Base-by-base conservation (phyloP, 1,140 invertebrate genomes). In the Carposina sasakii region DNA sequence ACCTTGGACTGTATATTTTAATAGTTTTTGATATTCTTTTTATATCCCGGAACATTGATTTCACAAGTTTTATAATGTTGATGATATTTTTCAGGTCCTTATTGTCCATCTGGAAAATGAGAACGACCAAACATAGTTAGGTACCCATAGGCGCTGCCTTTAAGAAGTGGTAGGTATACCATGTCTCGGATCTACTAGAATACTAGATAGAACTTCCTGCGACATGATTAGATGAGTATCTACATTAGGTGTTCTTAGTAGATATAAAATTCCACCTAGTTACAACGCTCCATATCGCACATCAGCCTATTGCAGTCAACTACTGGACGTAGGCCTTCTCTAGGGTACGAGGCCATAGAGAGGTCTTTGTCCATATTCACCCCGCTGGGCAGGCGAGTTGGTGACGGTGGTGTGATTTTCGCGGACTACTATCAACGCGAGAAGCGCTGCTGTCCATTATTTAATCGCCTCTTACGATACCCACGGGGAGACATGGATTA, bases 91-190 rank as follows among this genome's bases (percentile, higher is more conserved):
- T 60, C 4, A 82, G 62, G 43, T 82, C 79, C 33, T 71, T 71
- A 19, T 68, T 74, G 51, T 84, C 71, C 64, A 85, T 71, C 70
- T 85, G 74, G 22, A 64, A 54, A 17, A n/a, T n/a, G n/a, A n/a
- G n/a, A n/a, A n/a, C n/a, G n/a, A n/a, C n/a, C n/a, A n/a, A n/a
- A n/a, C n/a, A n/a, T n/a, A n/a, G n/a, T n/a, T n/a, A n/a, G n/a
- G n/a, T n/a, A n/a, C n/a, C n/a, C n/a, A n/a, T n/a, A n/a, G n/a
- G n/a, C n/a, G n/a, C n/a, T n/a, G n/a, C n/a, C n/a, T n/a, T n/a
- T n/a, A n/a, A n/a, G n/a, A 26, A 20, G 17, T 28, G 15, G 30
- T 33, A 34, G 9, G 10, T 34, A 16, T 2, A 2, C 3, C 5
- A 26, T 26, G 12, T 26, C 12, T 6, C 12, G 12, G 24, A n/a